Percentiles rank a stretch among this genome's conserved stretches.
Conservation (phyloP, 2,797 vertebrate species). For the Acanthiza pusilla region DNA sequence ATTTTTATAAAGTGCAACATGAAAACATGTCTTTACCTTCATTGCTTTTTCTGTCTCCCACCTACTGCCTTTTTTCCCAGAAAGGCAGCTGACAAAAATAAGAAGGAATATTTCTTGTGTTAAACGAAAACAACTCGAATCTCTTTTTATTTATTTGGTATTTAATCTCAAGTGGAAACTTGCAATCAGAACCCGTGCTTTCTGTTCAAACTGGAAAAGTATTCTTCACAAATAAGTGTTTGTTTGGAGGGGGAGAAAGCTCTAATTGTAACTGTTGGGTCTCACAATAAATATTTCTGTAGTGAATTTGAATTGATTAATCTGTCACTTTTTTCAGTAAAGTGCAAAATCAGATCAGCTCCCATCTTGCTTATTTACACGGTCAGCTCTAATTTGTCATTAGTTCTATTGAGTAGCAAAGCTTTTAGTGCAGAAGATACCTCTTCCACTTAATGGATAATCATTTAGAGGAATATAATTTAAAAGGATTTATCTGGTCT, state of each 20-base stretch:
- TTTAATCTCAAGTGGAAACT: neutral
- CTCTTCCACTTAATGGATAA: neutral
- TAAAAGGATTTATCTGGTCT: neutral
- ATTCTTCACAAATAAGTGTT: neutral
- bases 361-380: constrained; percentile 9
- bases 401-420: neutral
- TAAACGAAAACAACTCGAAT: neutral
- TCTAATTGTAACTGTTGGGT: neutral
- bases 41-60: neutral
- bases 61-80: neutral
- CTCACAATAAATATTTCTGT: constrained; percentile 10
- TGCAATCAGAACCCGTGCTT: neutral
- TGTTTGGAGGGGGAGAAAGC: neutral
- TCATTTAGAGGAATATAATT: neutral
- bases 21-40: constrained; percentile 14
- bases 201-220: neutral
- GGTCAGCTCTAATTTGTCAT: constrained; percentile 17
- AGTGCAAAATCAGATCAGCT: neutral
- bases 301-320: constrained; percentile 4
- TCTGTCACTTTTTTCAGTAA: neutral
- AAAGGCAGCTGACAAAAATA: neutral
- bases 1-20: constrained; percentile 11
- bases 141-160: neutral
- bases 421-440: constrained; percentile 14
- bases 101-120: neutral